Conservation (phyloP, 2,888 invertebrate species). For the Pyrrhosoma nymphula region DNA sequence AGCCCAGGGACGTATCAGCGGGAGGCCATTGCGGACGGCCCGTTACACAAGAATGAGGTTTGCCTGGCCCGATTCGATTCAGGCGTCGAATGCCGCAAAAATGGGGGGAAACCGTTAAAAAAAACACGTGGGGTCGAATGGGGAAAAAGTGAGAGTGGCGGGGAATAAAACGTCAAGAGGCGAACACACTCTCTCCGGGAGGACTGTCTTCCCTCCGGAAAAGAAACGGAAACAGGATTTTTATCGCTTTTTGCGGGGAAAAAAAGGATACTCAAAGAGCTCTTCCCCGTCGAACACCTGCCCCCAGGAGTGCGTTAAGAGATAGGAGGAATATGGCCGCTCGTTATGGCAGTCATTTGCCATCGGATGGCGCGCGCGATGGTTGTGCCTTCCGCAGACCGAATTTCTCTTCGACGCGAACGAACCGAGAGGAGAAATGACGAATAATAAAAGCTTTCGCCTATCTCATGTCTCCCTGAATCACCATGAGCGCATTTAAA, state of each 20-base stretch:
- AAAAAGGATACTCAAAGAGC: not conserved
- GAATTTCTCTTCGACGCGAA: not conserved
- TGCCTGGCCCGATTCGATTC: not conserved
- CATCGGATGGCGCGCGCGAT: constrained; percentile 12
- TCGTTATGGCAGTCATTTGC: not conserved
- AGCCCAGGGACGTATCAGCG: not conserved
- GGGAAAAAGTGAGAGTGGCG: not conserved
- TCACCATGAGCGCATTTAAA: not conserved
- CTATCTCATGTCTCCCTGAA: not conserved
- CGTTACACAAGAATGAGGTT: not conserved
- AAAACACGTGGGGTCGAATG: not conserved
- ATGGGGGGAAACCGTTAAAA: not conserved
- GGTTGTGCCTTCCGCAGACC: not conserved
- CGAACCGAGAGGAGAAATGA: not conserved
- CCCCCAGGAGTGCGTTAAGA: not conserved
- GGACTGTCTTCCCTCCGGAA: not conserved
- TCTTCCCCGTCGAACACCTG: not conserved
- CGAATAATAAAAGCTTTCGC: not conserved
- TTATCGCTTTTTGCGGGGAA: not conserved
- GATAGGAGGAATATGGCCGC: not conserved
- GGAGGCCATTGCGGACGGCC: not conserved
- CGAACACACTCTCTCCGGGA: not conserved
- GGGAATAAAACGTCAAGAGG: not conserved
- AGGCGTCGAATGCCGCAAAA: not conserved
- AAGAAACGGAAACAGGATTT: not conserved